These are phyloP conservation scores for Megaustenia siamemsis DNA, from an alignment of 2,888 invertebrate species.

Conservation along the genomic window DNA sequence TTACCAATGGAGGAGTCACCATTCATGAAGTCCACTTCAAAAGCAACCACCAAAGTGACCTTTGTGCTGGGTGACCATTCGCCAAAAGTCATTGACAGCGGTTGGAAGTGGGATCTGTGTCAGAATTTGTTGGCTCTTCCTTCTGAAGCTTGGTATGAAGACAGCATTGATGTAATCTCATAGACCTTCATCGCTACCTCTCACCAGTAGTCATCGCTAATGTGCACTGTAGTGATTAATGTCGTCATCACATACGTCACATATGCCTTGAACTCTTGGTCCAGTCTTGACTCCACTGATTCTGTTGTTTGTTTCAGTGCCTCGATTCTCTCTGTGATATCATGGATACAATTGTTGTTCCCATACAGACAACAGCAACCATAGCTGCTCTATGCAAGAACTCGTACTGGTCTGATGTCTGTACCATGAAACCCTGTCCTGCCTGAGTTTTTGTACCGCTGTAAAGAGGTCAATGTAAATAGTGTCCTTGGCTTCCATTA, in stretches of 20 bases:
- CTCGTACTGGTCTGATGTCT: conserved; percentile 10
- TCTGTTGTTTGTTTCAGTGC: background rate
- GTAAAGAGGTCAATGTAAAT: background rate
- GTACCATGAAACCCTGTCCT: background rate
- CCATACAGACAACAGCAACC: background rate
- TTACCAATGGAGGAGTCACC: conserved; percentile 2
- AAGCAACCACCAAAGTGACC: background rate
- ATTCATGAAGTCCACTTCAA: background rate
- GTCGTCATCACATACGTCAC: background rate
- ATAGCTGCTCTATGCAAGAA: conserved; percentile 25
- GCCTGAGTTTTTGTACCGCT: background rate
- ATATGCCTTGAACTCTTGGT: background rate
- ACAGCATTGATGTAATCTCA: conserved; percentile 18
- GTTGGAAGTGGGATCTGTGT: conserved; percentile 16
- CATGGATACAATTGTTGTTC: background rate
- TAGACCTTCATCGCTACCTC: background rate
- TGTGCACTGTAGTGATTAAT: background rate
- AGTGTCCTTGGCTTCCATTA: background rate
- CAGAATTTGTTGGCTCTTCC: conserved; percentile 1
- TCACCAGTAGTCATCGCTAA: too few species aligned
- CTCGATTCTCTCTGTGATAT: background rate
- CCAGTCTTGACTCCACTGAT: background rate
- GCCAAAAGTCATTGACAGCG: background rate
- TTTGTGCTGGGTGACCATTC: conserved; percentile 11
- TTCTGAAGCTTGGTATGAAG: conserved; percentile 5